A percentile compares a stretch with the other conserved stretches of the same genome.
Evolutionary conservation across 1,140 invertebrate genomes (phyloP).

Genomic region (Ruditapes philippinarum): DNA sequence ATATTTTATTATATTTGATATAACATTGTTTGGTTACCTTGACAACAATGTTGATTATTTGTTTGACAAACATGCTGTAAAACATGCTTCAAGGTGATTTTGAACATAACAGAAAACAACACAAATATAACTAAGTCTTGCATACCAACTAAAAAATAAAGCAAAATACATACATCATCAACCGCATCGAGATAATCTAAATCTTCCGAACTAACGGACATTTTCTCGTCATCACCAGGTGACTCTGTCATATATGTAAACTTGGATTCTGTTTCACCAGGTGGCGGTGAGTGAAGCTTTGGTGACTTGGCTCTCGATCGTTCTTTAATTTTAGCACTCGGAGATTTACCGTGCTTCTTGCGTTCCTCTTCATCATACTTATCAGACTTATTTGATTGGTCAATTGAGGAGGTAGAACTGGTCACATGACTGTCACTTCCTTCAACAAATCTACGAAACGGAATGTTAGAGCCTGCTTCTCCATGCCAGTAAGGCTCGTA

Average conservation of each 20-base stretch:
- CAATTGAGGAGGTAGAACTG: constrained; percentile 35
- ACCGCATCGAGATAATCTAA: constrained; percentile 24
- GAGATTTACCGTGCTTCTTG: constrained; percentile 80
- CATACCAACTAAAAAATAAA: constrained; percentile 35
- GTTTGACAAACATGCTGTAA: background rate
- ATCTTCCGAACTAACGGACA: constrained; percentile 72
- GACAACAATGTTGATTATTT: background rate
- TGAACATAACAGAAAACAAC: background rate
- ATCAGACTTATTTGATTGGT: constrained; percentile 35
- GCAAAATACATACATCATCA: constrained; percentile 58
- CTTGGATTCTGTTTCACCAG: constrained; percentile 53
- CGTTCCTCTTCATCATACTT: constrained; percentile 77
- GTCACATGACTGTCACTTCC: constrained; percentile 76
- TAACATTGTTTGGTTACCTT: too few relatives aligned
- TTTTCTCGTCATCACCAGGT: constrained; percentile 65
- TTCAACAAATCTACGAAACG: constrained; percentile 78
- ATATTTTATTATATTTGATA: too few relatives aligned
- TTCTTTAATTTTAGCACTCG: constrained; percentile 83
- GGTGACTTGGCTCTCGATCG: constrained; percentile 80
- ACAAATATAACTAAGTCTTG: background rate
- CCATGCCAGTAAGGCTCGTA: constrained; percentile 45
- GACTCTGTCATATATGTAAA: constrained; percentile 55
- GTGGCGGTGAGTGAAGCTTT: constrained; percentile 71
- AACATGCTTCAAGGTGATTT: background rate
- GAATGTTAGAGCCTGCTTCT: constrained; percentile 45